These are phyloP conservation scores for Alloplasta piceator DNA, from an alignment of 2,888 invertebrate genomes.

Conservation along the genomic window DNA sequence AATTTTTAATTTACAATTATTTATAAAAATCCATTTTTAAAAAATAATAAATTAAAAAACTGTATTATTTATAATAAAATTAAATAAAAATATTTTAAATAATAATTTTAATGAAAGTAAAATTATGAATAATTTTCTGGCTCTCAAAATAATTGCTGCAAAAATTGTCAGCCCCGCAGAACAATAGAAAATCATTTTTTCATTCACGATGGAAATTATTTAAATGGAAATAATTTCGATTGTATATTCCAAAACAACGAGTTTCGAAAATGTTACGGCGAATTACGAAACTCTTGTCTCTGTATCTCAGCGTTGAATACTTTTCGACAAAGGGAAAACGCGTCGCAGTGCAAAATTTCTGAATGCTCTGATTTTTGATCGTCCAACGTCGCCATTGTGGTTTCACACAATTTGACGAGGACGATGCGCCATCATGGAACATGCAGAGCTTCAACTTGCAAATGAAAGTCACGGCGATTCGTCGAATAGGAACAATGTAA, in stretches of 20 bases:
- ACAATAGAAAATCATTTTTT: too few relatives aligned
- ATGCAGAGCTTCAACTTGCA: conserved; percentile 7
- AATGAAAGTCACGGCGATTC: conserved; percentile 48
- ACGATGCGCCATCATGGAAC: neutral
- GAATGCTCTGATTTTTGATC: neutral
- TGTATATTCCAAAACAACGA: neutral
- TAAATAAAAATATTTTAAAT: too few relatives aligned
- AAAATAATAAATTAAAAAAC: conserved; percentile 11
- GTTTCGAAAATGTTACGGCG: conserved; percentile 11
- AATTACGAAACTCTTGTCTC: conserved; percentile 6
- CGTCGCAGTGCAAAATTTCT: neutral
- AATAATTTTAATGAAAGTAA: too few relatives aligned
- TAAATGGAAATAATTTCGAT: too few relatives aligned
- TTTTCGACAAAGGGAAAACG: conserved; percentile 8
- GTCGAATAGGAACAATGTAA: conserved; percentile 56
- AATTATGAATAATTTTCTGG: too few relatives aligned
- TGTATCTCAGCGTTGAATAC: neutral
- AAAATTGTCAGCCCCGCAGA: too few relatives aligned
- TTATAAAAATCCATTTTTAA: neutral
- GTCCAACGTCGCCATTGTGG: conserved; percentile 13
- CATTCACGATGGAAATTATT: too few relatives aligned
- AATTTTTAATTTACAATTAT: too few relatives aligned
- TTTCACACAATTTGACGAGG: neutral
- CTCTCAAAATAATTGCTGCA: too few relatives aligned
- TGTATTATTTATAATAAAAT: too few relatives aligned